Evolutionary conservation across 1,140 invertebrate genomes (phyloP), one percentile per base, ranked within the genome.

Genomic region (Ceratitis capitata): DNA sequence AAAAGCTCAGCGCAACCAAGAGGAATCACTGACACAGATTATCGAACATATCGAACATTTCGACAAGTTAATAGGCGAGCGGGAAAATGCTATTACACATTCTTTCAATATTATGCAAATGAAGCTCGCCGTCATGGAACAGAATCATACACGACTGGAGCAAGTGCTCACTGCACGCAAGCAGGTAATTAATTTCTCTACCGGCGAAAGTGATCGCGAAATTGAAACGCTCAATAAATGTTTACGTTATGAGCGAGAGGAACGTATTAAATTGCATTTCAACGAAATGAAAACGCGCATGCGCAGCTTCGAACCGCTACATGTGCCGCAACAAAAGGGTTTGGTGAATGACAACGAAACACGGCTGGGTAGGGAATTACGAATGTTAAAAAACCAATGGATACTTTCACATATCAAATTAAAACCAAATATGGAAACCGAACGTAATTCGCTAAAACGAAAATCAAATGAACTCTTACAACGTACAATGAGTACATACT

Each of bases 1-100:
- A 10, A 95, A 95, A 26, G 95, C 96, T 0, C 95, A 95, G 29
- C 95, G 96, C 87, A 98, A 98, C 88, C 94, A 96, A 29, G 97
- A 98, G 14, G 87, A 87, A 19, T 56, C 87, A 4, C 86, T 91
- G 0, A 87, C 86, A 5, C 84, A 87, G 14, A 86, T 91, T 32
- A 89, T 88, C 16, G 86, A 87, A 29, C 85, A 86, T n/a, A 87
- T 89, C 32, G 89, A 91, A 39, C 85, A 89, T 4, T 78, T 90
- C 19, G 88, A 90, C 64, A 88, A 89, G 19, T 84, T 83, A 7
- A 84, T 91, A 14, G 82, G 88, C 1, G 61, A 86, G 51, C 89
- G 89, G 23, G 88, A 90, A 85, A 87, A 87, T 6, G 84, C 87
- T 29, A 47, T 90, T 39, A 85, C 87, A 3, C 87, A 87, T 19